Conservation (phyloP, 2,113 vertebrate genomes). For the Suncus etruscus region DNA sequence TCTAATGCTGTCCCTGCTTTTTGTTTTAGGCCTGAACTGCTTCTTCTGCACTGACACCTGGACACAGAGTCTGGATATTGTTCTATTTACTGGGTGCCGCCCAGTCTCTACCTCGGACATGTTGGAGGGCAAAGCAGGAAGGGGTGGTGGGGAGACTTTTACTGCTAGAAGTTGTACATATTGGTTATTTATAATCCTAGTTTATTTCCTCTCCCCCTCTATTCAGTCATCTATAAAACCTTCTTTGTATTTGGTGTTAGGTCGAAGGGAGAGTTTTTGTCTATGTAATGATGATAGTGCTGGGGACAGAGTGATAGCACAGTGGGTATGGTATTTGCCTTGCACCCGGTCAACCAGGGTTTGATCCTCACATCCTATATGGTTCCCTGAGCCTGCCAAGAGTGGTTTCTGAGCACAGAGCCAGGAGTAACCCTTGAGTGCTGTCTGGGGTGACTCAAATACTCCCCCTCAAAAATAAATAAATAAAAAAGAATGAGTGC, state of each 20-base stretch:
- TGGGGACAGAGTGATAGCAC: no score
- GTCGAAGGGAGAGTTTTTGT: not conserved
- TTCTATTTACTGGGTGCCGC: not conserved
- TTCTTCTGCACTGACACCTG: not conserved
- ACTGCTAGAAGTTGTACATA: slow-evolving; percentile 63
- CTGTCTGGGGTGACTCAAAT: no score
- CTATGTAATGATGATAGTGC: not conserved
- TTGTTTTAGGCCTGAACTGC: slow-evolving; percentile 71
- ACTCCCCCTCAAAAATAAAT: no score
- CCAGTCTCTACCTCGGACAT: not conserved
- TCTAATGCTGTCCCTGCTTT: not conserved
- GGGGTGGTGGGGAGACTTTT: slow-evolving; percentile 13
- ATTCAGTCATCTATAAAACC: slow-evolving; percentile 56
- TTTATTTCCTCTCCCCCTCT: not conserved
- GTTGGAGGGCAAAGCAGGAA: slow-evolving; percentile 11
- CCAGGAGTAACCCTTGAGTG: no score
- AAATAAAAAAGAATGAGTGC: no score
- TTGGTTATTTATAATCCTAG: slow-evolving; percentile 67
- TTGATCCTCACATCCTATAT: no score
- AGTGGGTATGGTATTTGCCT: no score
- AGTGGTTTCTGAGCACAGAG: not conserved
- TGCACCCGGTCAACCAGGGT: no score
- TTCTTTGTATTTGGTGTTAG: slow-evolving; percentile 34
- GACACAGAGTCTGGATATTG: slow-evolving; percentile 32
- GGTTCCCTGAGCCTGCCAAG: no score